Conservation (phyloP, 2,888 invertebrate genomes). For the Ypsolopha scabrella region DNA sequence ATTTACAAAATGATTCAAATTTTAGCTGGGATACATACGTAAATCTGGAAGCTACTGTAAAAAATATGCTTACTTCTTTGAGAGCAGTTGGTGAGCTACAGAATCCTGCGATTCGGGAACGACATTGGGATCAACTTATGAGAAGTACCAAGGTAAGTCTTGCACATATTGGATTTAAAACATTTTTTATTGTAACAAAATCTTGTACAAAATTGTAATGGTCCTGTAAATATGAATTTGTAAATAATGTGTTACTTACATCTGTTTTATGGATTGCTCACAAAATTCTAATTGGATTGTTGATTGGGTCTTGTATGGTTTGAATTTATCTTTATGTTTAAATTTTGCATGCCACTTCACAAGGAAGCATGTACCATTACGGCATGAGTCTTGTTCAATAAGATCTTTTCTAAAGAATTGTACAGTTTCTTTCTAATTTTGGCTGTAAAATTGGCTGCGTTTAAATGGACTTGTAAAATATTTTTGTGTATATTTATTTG, state of each 20-base stretch:
- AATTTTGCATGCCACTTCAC: not conserved
- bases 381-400: not conserved
- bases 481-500: slow-evolving; percentile 12
- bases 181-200: not conserved
- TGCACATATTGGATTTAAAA: not conserved
- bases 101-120: slow-evolving; percentile 94
- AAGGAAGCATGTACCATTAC: not conserved
- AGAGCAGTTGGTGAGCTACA: slow-evolving; percentile 96
- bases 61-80: slow-evolving; percentile 95
- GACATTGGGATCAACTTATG: slow-evolving; percentile 98
- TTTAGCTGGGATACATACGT: slow-evolving; percentile 88
- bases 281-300: slow-evolving; percentile 1
- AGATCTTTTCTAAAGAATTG: not conserved
- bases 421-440: not conserved
- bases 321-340: not conserved
- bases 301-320: not conserved
- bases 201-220: not conserved
- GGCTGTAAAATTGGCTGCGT: slow-evolving; percentile 4
- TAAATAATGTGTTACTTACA: not conserved
- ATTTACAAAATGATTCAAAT: not conserved
- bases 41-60: slow-evolving; percentile 90
- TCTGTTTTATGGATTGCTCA: not conserved
- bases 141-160: slow-evolving; percentile 88
- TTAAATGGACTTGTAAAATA: slow-evolving; percentile 11
- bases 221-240: not conserved